phyloP scores from a whole-genome alignment of 2,113 vertebrate genomes.

The Pachyramphus minor region DNA sequence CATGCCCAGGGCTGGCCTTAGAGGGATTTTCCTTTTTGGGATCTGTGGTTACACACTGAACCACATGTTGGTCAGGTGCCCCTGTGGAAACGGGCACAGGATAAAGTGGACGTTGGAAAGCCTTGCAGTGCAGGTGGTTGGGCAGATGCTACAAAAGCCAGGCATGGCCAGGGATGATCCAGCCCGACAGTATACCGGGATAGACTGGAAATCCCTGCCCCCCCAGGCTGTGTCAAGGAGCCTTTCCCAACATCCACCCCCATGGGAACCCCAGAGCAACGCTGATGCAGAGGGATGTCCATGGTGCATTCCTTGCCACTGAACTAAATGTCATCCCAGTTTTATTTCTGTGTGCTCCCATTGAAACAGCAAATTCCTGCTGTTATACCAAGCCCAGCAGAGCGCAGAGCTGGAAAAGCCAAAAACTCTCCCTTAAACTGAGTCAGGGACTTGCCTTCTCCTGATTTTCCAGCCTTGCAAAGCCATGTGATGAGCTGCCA shows the following conservation, averaged over 20 bases:
- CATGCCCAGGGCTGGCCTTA: neutral
- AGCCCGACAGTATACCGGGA: neutral
- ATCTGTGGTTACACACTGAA: fast-evolving
- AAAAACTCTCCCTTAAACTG: neutral
- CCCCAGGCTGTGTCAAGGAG: neutral
- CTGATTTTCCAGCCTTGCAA: neutral
- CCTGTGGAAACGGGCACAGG: neutral
- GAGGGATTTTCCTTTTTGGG: neutral
- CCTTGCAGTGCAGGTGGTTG: neutral
- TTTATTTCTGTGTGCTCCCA: neutral
- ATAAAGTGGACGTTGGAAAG: neutral
- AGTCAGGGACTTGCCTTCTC: neutral
- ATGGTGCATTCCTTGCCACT: neutral
- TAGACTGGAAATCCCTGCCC: neutral
- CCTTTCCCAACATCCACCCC: neutral
- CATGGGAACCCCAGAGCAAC: neutral
- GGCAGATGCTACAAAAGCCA: neutral
- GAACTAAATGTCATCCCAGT: neutral
- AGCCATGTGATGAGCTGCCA: neutral
- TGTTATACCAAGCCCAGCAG: neutral
- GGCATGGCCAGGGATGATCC: neutral
- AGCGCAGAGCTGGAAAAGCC: fast-evolving
- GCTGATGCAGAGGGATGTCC: neutral
- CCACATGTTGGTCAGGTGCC: neutral
- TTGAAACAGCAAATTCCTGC: neutral